These are phyloP conservation scores for Oostethus manadensis DNA, from an alignment of 2,113 vertebrate genomes.

Conservation along the genomic window DNA sequence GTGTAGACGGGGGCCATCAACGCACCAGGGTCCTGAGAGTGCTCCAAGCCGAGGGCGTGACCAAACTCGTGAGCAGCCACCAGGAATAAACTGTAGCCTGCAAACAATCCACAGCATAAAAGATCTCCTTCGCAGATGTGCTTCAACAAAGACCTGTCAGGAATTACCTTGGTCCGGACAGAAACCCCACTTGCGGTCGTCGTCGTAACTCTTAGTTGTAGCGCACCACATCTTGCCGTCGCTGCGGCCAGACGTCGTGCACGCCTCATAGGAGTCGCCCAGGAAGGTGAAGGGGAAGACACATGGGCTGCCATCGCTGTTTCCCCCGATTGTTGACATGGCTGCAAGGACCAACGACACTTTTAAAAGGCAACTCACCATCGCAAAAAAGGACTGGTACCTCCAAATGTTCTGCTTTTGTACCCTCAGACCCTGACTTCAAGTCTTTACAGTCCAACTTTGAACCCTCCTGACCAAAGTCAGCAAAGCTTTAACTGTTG, in stretches of 20 bases:
- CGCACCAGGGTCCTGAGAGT: slow-evolving; percentile 91
- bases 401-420: no score
- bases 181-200: slow-evolving; percentile 97
- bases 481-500: no score
- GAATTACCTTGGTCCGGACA: slow-evolving; percentile 93
- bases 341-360: slow-evolving; percentile 64
- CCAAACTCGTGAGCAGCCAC: slow-evolving; percentile 98
- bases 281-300: slow-evolving; percentile 92
- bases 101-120: not conserved
- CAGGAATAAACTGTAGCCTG: slow-evolving; percentile 96
- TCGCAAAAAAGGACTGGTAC: no score
- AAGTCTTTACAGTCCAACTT: no score
- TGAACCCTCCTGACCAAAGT: no score
- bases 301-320: slow-evolving; percentile 87
- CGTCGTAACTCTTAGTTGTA: slow-evolving; percentile 82
- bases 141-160: not conserved
- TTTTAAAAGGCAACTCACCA: not conserved
- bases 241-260: slow-evolving; percentile 83
- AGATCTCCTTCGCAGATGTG: not conserved
- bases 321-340: slow-evolving; percentile 93
- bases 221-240: slow-evolving; percentile 92
- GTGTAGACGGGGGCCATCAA: slow-evolving; percentile 97
- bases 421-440: no score
- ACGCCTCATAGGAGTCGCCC: slow-evolving; percentile 82
- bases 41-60: slow-evolving; percentile 93